Evolutionary conservation across 2,888 invertebrate genomes (phyloP).

Genomic region (Drosophila paranaensis): DNA sequence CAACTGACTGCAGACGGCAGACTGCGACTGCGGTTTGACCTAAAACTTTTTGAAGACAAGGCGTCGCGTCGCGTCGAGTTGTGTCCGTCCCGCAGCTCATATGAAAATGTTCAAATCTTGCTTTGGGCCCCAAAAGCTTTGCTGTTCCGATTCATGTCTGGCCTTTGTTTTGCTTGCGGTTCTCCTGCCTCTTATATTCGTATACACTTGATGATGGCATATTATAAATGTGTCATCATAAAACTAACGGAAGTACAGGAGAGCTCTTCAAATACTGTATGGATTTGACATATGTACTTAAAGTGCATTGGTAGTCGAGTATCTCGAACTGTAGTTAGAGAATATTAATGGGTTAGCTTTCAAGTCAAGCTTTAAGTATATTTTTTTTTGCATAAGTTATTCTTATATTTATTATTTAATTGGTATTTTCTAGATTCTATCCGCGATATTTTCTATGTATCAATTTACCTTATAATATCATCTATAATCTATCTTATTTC

Average conservation of each 20-base stretch:
- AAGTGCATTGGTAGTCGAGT: not conserved
- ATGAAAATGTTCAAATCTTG: conserved; percentile 52
- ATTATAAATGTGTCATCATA: not conserved
- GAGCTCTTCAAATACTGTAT: not conserved
- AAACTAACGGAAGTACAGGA: not conserved
- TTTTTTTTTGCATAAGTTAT: no score
- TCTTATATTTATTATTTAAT: no score
- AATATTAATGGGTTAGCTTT: not conserved
- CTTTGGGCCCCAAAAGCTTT: conserved; percentile 45
- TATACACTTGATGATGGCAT: conserved; percentile 12
- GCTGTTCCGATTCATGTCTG: conserved; percentile 47
- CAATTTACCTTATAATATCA: no score
- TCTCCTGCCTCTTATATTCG: conserved; percentile 5
- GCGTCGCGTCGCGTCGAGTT: conserved; percentile 24
- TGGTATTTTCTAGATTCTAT: no score
- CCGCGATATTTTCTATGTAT: no score
- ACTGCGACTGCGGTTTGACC: conserved; percentile 72
- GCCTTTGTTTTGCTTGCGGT: conserved; percentile 33
- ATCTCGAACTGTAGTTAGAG: no score
- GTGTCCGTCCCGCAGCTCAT: conserved; percentile 26
- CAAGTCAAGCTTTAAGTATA: no score
- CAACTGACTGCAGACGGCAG: conserved; percentile 13
- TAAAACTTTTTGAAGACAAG: conserved; percentile 62
- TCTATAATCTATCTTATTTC: no score
- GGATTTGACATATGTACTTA: not conserved